Evolutionary conservation across 2,888 invertebrate genomes (phyloP), one percentile per base, ranked within the genome.

Genomic region (Leucophora obtusa): DNA sequence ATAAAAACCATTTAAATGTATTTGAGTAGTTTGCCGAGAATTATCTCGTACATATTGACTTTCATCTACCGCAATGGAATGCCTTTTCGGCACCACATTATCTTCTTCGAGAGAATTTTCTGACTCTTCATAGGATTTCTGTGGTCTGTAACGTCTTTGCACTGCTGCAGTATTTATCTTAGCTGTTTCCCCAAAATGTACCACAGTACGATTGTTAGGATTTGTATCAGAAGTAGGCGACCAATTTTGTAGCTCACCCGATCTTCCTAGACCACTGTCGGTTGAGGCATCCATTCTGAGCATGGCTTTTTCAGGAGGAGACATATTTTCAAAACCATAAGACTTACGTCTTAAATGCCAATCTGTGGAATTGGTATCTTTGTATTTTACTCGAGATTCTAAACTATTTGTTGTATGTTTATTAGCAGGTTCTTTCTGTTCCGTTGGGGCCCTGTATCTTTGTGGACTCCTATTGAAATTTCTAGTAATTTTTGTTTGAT

Each of bases 261-360:
- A 95, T 85, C 94, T 92, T 82, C 94, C 95, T 84, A 95, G 93
- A 0, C 95, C 95, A 85, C 95, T 95, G 84, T 95, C 95, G 1
- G 94, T 95, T 4, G 95, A 95, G n/a, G 94, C 94, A 87, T 95
- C 94, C 86, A 94, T 93, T 2, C 93, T 91, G 35, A 89, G 87
- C 71, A 89, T 88, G 62, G 87, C 86, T 38, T 87, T 89, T 51
- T 89, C 87, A 0, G 89, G 90, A 15, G 90, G 89, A 14, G 89
- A 86, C 87, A 92, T 92, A 82, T 92, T 91, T 86, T 93, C 94
- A 85, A 95, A 95, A 74, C 95, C 95, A 86, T 95, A 95, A 17
- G 95, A 95, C 89, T 95, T 95, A 83, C 95, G 91, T 83, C 95
- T 91, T 79, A 93, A 92, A 86, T 94, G 94, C 95, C 95, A 95